These are phyloP conservation scores for Pristionchus mayeri DNA, from an alignment of 2,888 invertebrate genomes.

Conservation along the genomic window DNA sequence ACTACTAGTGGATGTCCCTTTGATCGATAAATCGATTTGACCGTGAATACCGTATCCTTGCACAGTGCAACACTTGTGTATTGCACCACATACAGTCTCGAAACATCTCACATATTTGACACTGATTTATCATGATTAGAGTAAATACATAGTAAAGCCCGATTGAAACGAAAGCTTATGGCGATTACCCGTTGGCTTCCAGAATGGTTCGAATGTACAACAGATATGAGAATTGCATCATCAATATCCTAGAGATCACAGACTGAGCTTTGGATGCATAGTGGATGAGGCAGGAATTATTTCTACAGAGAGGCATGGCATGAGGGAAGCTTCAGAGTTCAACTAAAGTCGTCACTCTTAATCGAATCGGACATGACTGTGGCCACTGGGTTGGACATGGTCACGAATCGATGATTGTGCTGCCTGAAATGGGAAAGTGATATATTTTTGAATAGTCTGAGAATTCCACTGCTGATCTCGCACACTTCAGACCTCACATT, in stretches of 20 bases:
- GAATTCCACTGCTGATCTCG: too few relatives aligned
- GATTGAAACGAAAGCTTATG: background rate
- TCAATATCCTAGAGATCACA: conserved; percentile 28
- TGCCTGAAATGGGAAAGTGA: conserved; percentile 9
- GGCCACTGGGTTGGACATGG: conserved; percentile 55
- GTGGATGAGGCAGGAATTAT: background rate
- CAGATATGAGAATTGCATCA: background rate
- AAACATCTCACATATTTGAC: too few relatives aligned
- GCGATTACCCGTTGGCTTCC: background rate
- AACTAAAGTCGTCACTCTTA: conserved; percentile 51
- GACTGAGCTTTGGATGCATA: background rate
- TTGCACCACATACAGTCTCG: too few relatives aligned
- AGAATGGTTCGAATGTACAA: conserved; percentile 9
- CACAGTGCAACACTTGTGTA: too few relatives aligned
- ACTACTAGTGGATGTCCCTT: background rate
- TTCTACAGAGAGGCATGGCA: background rate
- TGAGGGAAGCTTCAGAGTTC: background rate
- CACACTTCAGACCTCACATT: too few relatives aligned
- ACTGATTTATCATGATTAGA: too few relatives aligned
- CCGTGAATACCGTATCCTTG: background rate
- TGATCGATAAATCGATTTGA: conserved; percentile 44
- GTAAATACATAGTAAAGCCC: background rate
- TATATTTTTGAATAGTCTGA: background rate
- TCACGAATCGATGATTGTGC: conserved; percentile 52
- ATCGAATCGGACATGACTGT: conserved; percentile 56